Evolutionary conservation across 2,888 invertebrate genomes (phyloP).

Genomic region (Drosophila siamana): DNA sequence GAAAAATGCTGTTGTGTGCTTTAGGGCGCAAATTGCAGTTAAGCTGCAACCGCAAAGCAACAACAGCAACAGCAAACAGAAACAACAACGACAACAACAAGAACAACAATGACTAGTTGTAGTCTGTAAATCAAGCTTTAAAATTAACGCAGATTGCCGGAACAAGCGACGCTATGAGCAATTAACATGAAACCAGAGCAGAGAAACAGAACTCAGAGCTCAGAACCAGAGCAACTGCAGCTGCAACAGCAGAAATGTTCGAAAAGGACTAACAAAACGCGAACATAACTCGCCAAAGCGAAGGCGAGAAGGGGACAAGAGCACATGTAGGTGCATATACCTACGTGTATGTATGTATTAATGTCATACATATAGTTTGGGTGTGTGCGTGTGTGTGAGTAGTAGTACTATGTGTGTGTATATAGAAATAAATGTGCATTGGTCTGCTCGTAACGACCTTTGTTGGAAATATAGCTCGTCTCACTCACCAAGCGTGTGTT

Average conservation of each 20-base stretch:
- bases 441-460: constrained; percentile 29
- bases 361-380: constrained; percentile 9
- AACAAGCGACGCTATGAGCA: constrained; percentile 79
- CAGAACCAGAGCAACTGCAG: constrained; percentile 4
- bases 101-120: constrained; percentile 48
- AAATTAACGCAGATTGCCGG: constrained; percentile 81
- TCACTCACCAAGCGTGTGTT: constrained; percentile 3
- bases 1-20: constrained; percentile 59
- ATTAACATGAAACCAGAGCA: constrained; percentile 76
- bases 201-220: constrained; percentile 8
- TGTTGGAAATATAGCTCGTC: constrained; percentile 13
- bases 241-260: constrained; percentile 33
- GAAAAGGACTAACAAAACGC: constrained; percentile 53
- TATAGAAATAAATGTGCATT: constrained; percentile 21
- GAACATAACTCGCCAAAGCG: constrained; percentile 24
- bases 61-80: constrained; percentile 24
- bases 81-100: constrained; percentile 22
- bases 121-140: constrained; percentile 79
- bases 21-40: constrained; percentile 68
- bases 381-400: too few relatives aligned
- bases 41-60: constrained; percentile 64
- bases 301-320: background rate
- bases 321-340: constrained; percentile 22
- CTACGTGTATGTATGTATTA: background rate
- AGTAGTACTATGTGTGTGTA: constrained; percentile 2